These are phyloP conservation scores for Agapornis roseicollis DNA, from an alignment of 2,113 vertebrate species.

Conservation along the genomic window DNA sequence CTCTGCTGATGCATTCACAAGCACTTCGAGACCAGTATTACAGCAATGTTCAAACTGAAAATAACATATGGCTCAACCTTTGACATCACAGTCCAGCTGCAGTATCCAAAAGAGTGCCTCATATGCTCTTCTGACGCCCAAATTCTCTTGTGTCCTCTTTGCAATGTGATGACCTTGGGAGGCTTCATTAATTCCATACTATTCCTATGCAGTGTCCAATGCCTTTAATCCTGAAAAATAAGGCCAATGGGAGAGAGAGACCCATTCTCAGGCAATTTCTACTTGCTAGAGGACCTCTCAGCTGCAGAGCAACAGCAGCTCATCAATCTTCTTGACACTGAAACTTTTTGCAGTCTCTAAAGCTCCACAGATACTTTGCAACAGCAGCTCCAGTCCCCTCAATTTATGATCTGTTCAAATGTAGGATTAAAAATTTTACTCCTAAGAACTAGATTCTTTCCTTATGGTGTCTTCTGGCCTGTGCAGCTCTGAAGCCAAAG, in stretches of 20 bases:
- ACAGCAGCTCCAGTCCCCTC: not conserved
- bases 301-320: not conserved
- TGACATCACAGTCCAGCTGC: not conserved
- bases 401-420: not conserved
- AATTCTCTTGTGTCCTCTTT: not conserved
- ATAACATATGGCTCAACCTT: not conserved
- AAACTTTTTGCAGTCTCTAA: not conserved
- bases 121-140: not conserved
- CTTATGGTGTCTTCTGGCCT: accelerated
- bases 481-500: not conserved
- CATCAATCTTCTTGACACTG: not conserved
- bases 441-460: not conserved
- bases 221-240: not conserved
- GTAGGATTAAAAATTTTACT: not conserved
- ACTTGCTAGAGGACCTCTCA: not conserved
- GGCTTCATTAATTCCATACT: not conserved
- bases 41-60: not conserved
- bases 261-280: not conserved
- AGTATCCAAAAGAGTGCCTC: not conserved
- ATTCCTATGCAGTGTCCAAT: not conserved
- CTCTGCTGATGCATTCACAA: not conserved
- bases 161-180: not conserved
- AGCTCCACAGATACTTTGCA: not conserved
- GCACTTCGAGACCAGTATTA: not conserved
- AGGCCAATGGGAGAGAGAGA: not conserved